These are phyloP conservation scores for Tragelaphus strepsiceros DNA, from an alignment of 2,113 vertebrate genomes.

Conservation along the genomic window DNA sequence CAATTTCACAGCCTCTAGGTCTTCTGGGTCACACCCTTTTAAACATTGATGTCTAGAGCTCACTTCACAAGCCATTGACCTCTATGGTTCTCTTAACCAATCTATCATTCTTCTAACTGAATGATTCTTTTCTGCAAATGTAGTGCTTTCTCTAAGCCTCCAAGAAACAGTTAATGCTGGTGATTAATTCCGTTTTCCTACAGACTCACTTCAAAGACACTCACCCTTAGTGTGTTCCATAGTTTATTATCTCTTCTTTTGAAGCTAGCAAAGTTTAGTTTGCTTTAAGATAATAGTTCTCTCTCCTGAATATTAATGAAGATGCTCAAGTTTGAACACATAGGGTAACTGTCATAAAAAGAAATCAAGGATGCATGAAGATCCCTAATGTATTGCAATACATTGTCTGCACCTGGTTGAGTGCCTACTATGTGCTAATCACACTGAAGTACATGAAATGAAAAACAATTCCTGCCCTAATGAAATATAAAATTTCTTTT, in stretches of 20 bases:
- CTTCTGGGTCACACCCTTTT: background rate
- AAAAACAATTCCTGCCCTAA: background rate
- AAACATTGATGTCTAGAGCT: background rate
- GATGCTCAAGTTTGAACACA: slow-evolving; percentile 57
- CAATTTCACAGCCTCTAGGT: background rate
- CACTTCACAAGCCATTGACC: background rate
- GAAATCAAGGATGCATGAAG: background rate
- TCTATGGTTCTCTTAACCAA: background rate
- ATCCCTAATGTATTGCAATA: background rate
- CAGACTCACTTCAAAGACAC: slow-evolving; percentile 69
- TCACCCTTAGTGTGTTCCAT: slow-evolving; percentile 59
- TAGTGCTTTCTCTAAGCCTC: slow-evolving; percentile 31
- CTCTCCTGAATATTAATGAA: slow-evolving; percentile 73
- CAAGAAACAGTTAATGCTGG: slow-evolving; percentile 65
- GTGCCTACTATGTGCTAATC: slow-evolving; percentile 27
- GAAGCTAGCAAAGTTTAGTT: slow-evolving; percentile 73
- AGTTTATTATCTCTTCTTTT: slow-evolving; percentile 75
- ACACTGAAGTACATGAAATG: background rate
- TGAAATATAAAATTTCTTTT: background rate
- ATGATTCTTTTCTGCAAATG: slow-evolving; percentile 23
- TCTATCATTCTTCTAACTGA: slow-evolving; percentile 3
- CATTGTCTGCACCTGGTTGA: background rate
- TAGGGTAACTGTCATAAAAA: slow-evolving; percentile 43
- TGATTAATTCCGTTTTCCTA: slow-evolving; percentile 62
- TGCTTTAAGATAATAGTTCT: slow-evolving; percentile 69